phyloP scores from a whole-genome alignment of 1,140 invertebrate genomes.

The Drosophila ogumai region DNA sequence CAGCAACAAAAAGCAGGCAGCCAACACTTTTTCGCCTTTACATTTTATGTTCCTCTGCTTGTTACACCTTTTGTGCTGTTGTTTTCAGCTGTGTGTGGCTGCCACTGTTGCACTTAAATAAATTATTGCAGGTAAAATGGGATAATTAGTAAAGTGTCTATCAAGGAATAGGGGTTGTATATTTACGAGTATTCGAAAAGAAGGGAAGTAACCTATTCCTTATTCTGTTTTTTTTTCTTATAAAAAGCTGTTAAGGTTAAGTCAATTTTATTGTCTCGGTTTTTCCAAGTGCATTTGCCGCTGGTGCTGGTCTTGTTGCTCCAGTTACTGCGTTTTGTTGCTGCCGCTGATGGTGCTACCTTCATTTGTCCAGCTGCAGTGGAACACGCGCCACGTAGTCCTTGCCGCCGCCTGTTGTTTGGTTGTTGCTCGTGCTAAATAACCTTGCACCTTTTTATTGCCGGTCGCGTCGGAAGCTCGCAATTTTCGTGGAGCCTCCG shows the following conservation, averaged over 20 bases:
- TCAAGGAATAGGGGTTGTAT: neutral
- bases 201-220: too few relatives aligned
- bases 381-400: slow-evolving; percentile 68
- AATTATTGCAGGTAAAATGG: neutral
- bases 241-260: neutral
- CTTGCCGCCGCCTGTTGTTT: slow-evolving; percentile 55
- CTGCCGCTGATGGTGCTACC: slow-evolving; percentile 48
- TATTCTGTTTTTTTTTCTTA: too few relatives aligned
- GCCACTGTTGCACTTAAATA: slow-evolving; percentile 10
- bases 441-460: slow-evolving; percentile 83
- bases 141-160: too few relatives aligned
- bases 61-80: slow-evolving; percentile 65
- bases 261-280: neutral
- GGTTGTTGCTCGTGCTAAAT: slow-evolving; percentile 76
- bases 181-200: too few relatives aligned
- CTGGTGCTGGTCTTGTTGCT: slow-evolving; percentile 22
- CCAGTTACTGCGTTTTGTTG: slow-evolving; percentile 22
- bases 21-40: slow-evolving; percentile 76
- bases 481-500: slow-evolving; percentile 65
- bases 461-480: slow-evolving; percentile 74
- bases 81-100: slow-evolving; percentile 42
- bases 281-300: slow-evolving; percentile 9
- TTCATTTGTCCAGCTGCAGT: slow-evolving; percentile 81
- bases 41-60: slow-evolving; percentile 75
- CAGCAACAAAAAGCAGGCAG: slow-evolving; percentile 50